Evolutionary conservation across 53 echinoderm and acorn worm genomes (phyloP).

Genomic region (Holothuria scabra): DNA sequence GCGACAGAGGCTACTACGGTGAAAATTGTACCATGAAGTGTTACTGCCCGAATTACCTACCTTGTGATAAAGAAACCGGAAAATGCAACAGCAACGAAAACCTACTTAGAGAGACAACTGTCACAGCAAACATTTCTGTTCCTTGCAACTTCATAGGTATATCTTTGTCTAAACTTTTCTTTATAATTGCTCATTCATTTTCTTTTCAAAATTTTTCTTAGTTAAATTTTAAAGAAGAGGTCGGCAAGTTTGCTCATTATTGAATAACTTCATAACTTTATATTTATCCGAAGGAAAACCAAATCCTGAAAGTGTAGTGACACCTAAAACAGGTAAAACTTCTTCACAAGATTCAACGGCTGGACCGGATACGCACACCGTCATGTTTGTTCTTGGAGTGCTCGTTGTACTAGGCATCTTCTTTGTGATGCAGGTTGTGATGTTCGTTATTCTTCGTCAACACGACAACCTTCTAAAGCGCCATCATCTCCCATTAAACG

Average conservation of each 20-base stretch:
- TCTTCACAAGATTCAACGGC: too few species aligned
- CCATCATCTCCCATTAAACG: not conserved
- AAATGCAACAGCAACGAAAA: not conserved
- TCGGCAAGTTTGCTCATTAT: too few species aligned
- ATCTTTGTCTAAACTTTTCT: too few species aligned
- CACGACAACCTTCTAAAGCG: slow-evolving; percentile 18
- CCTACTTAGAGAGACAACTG: not conserved
- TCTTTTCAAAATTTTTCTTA: too few species aligned
- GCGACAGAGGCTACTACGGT: slow-evolving; percentile 23
- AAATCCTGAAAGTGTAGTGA: too few species aligned
- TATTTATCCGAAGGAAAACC: too few species aligned
- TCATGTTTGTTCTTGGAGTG: not conserved
- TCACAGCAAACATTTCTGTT: not conserved
- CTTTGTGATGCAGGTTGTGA: not conserved
- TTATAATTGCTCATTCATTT: too few species aligned
- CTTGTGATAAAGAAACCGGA: slow-evolving; percentile 10
- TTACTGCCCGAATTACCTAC: not conserved
- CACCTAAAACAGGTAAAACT: too few species aligned
- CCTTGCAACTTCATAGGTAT: slow-evolving; percentile 9
- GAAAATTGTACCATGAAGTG: slow-evolving; percentile 12
- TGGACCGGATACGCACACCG: too few species aligned
- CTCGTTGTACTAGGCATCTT: slow-evolving; percentile 19
- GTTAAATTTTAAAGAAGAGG: too few species aligned
- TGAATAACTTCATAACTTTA: too few species aligned
- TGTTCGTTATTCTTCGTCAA: slow-evolving; percentile 18